These are phyloP conservation scores for Cepaea hortensis DNA, from an alignment of 2,888 invertebrate genomes.

Conservation along the genomic window DNA sequence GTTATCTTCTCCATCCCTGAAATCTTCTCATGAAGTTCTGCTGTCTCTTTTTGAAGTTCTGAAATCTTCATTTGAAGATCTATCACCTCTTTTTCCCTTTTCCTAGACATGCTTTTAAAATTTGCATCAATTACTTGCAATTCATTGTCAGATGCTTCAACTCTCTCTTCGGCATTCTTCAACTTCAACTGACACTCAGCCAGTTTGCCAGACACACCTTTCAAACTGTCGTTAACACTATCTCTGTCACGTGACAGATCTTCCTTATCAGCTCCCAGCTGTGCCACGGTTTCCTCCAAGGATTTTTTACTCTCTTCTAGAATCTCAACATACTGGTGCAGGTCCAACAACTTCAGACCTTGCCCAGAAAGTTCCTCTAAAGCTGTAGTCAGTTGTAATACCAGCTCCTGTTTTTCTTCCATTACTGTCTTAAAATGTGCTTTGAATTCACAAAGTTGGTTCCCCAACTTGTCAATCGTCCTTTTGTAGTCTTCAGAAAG, in stretches of 20 bases:
- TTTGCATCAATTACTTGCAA: not conserved
- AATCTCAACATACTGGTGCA: not conserved
- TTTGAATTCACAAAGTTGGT: not conserved
- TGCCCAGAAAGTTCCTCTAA: not conserved
- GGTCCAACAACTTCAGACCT: not conserved
- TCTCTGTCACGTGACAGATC: not conserved
- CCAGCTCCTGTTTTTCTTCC: conserved; percentile 3
- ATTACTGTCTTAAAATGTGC: not conserved
- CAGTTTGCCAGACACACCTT: not conserved
- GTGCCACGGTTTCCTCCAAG: not conserved
- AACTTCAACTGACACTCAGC: not conserved
- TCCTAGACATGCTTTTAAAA: not conserved
- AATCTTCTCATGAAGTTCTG: conserved; percentile 19
- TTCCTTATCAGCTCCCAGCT: not conserved
- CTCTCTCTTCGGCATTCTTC: not conserved
- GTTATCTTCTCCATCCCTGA: not conserved
- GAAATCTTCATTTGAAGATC: conserved; percentile 17
- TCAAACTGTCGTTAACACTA: not conserved
- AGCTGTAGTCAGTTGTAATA: not conserved
- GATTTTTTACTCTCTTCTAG: not conserved
- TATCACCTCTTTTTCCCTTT: not conserved
- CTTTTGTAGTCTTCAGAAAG: not conserved
- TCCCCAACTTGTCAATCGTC: not conserved
- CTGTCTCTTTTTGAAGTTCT: not conserved
- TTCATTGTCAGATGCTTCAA: not conserved